These are phyloP conservation scores for Nomada goodeniana DNA, from an alignment of 2,888 invertebrate genomes.

Conservation along the genomic window DNA sequence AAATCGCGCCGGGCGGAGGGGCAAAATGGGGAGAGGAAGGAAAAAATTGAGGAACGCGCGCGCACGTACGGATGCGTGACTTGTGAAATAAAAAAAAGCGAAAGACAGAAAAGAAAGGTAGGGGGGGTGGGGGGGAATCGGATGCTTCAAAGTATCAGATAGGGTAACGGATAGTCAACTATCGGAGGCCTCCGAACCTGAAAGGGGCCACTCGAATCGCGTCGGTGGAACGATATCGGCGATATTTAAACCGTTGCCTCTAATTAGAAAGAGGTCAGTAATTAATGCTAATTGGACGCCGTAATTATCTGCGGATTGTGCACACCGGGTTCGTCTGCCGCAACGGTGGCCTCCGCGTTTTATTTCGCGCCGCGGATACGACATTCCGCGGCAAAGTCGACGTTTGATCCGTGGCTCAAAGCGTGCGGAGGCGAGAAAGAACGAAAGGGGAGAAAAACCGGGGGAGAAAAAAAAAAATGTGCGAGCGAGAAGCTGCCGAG, in stretches of 20 bases:
- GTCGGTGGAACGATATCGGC: slow-evolving; percentile 61
- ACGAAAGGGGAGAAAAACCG: too few relatives aligned
- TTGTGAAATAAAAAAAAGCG: neutral
- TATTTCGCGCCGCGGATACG: slow-evolving; percentile 34
- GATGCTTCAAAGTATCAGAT: slow-evolving; percentile 48
- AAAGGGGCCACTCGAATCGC: slow-evolving; percentile 55
- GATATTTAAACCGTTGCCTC: slow-evolving; percentile 69
- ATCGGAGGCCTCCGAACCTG: slow-evolving; percentile 35
- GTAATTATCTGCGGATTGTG: slow-evolving; percentile 72
- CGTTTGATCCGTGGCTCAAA: slow-evolving; percentile 55
- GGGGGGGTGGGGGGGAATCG: slow-evolving; percentile 34
- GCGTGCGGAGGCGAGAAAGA: slow-evolving; percentile 10
- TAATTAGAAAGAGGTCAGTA: slow-evolving; percentile 75
- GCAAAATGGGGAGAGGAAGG: neutral
- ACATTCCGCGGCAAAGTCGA: slow-evolving; percentile 47
- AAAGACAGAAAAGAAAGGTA: neutral
- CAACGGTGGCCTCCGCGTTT: slow-evolving; percentile 51
- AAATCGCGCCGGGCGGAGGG: slow-evolving; percentile 23
- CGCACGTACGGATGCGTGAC: neutral
- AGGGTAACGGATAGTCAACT: slow-evolving; percentile 44
- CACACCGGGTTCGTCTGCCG: slow-evolving; percentile 57
- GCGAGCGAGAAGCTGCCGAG: neutral
- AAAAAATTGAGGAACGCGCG: neutral
- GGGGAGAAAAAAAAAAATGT: neutral
- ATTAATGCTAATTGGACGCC: slow-evolving; percentile 78